Conservation (phyloP, 1,140 invertebrate species). For the Rhagoletis pomonella region DNA sequence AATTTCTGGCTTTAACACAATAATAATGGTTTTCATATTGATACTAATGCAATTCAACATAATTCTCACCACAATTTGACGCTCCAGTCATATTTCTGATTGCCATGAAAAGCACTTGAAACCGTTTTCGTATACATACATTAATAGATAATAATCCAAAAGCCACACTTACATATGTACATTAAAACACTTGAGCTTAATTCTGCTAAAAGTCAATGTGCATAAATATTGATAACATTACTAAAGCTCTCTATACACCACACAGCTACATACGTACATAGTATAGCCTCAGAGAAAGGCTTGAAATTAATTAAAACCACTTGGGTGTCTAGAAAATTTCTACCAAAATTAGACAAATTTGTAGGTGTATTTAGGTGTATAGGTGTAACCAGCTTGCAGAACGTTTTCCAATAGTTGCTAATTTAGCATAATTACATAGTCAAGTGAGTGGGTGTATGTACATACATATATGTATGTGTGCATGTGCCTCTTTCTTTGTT, state of each 20-base stretch:
- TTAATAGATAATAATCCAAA: too few species aligned
- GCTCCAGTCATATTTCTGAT: too few species aligned
- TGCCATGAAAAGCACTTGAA: too few species aligned
- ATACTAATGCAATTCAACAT: too few species aligned
- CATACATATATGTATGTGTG: too few species aligned
- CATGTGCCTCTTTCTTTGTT: not conserved
- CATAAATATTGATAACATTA: not conserved
- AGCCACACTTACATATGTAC: too few species aligned
- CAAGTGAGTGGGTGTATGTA: too few species aligned
- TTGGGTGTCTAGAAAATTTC: slow-evolving; percentile 2
- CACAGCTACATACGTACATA: not conserved
- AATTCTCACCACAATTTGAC: too few species aligned
- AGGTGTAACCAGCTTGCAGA: not conserved
- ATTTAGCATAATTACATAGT: too few species aligned
- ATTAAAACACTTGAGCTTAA: not conserved
- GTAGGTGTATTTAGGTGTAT: not conserved
- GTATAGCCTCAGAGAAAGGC: not conserved
- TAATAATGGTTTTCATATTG: too few species aligned
- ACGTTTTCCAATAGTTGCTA: not conserved
- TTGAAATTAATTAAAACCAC: slow-evolving; percentile 26
- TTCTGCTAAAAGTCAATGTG: not conserved
- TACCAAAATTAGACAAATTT: not conserved
- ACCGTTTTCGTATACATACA: too few species aligned
- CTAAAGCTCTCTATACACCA: not conserved
- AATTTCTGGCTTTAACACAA: too few species aligned